These are phyloP conservation scores for Lineus longissimus DNA, from an alignment of 1,140 invertebrate genomes.

Conservation along the genomic window DNA sequence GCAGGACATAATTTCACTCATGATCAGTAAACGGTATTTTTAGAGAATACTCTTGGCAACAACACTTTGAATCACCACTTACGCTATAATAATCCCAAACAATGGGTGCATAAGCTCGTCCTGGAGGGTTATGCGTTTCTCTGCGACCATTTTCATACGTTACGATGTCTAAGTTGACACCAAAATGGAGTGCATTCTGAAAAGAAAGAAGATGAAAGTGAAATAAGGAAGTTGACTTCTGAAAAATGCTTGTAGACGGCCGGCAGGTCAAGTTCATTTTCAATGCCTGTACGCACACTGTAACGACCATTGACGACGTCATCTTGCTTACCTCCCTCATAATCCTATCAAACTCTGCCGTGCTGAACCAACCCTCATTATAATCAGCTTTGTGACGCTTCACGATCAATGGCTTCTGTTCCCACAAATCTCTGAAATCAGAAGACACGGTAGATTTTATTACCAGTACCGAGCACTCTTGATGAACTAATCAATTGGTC, in stretches of 20 bases:
- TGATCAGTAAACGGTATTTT: too few species aligned
- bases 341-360: constrained; percentile 72
- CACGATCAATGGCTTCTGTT: constrained; percentile 74
- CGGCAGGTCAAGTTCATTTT: neutral
- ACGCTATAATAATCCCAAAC: constrained; percentile 86
- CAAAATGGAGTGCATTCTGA: constrained; percentile 70
- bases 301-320: neutral
- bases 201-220: constrained; percentile 22
- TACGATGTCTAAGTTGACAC: constrained; percentile 87
- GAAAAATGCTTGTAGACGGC: neutral
- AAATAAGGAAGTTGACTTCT: neutral
- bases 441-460: neutral
- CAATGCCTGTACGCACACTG: neutral
- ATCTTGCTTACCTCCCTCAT: constrained; percentile 58
- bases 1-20: too few species aligned
- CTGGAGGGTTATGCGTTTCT: constrained; percentile 82
- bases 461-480: too few species aligned
- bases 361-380: constrained; percentile 72
- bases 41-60: constrained; percentile 8
- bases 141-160: constrained; percentile 73
- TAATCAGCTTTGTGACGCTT: constrained; percentile 64
- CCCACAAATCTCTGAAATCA: constrained; percentile 63
- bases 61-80: neutral
- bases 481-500: too few species aligned
- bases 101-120: constrained; percentile 65